These are phyloP conservation scores for Trochalopteron elliotii DNA, from an alignment of 2,113 vertebrate genomes.

Conservation along the genomic window DNA sequence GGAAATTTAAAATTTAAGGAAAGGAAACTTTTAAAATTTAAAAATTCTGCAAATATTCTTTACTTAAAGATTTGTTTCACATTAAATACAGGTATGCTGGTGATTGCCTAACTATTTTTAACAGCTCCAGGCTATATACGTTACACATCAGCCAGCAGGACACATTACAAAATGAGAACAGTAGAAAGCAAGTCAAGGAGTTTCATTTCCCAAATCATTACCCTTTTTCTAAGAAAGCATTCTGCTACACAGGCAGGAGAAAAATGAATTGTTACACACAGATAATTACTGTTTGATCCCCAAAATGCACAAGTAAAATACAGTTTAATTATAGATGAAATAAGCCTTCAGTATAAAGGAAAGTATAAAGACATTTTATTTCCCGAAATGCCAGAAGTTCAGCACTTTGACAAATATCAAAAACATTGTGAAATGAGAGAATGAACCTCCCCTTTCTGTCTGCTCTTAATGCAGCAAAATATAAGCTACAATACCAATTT, in stretches of 20 bases:
- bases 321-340: conserved; percentile 44
- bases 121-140: neutral
- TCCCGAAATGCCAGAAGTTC: neutral
- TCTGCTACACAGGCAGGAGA: neutral
- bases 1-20: neutral
- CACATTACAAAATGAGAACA: neutral
- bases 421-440: neutral
- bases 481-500: neutral
- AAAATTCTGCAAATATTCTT: neutral
- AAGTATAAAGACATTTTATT: conserved; percentile 10
- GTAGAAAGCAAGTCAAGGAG: neutral
- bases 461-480: neutral
- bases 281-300: conserved; percentile 25
- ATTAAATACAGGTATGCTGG: neutral
- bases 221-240: neutral
- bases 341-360: conserved; percentile 4
- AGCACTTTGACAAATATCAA: neutral
- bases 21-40: no score
- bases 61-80: neutral
- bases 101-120: neutral
- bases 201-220: neutral
- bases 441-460: neutral
- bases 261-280: neutral
- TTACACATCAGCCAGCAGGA: neutral
- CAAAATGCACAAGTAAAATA: conserved; percentile 2